These are phyloP conservation scores for Pyxicephalus adspersus DNA, from an alignment of 2,113 vertebrate species.

Conservation along the genomic window DNA sequence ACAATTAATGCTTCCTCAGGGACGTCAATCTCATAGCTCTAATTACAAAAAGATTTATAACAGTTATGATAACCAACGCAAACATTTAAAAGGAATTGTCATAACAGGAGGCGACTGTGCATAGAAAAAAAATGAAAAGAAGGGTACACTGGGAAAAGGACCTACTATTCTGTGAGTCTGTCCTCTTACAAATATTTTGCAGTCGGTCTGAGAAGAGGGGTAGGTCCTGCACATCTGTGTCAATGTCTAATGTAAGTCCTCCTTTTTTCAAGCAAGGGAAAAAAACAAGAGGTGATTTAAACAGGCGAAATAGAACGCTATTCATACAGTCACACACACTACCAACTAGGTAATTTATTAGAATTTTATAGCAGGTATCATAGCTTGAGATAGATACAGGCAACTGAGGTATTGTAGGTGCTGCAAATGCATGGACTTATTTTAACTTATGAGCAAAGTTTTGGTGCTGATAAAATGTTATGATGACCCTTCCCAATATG, in stretches of 20 bases:
- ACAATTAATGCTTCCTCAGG: slow-evolving; percentile 54
- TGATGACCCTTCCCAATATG: too few species aligned
- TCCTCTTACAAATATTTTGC: slow-evolving; percentile 55
- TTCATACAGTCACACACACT: slow-evolving; percentile 42
- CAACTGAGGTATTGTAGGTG: too few species aligned
- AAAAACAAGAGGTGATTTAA: slow-evolving; percentile 54
- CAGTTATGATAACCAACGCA: slow-evolving; percentile 51
- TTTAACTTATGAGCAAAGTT: too few species aligned
- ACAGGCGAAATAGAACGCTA: slow-evolving; percentile 31
- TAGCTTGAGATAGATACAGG: too few species aligned
- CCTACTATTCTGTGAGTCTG: slow-evolving; percentile 50
- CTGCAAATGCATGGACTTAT: too few species aligned
- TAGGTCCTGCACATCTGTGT: slow-evolving; percentile 51
- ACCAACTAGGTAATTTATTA: slow-evolving; percentile 1
- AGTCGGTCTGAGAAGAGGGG: slow-evolving; percentile 43
- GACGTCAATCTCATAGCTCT: slow-evolving; percentile 52
- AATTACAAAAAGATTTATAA: slow-evolving; percentile 57
- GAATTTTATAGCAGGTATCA: too few species aligned
- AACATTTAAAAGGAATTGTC: slow-evolving; percentile 44
- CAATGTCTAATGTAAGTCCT: slow-evolving; percentile 55
- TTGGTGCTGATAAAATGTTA: too few species aligned
- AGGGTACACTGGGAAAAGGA: slow-evolving; percentile 43
- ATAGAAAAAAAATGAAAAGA: slow-evolving; percentile 30
- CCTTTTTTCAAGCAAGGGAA: slow-evolving; percentile 52
- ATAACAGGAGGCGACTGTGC: slow-evolving; percentile 47